A percentile compares a stretch with the other conserved stretches of the same genome.
Conservation (phyloP, 2,888 invertebrate species). For the Napeogenes inachia region DNA sequence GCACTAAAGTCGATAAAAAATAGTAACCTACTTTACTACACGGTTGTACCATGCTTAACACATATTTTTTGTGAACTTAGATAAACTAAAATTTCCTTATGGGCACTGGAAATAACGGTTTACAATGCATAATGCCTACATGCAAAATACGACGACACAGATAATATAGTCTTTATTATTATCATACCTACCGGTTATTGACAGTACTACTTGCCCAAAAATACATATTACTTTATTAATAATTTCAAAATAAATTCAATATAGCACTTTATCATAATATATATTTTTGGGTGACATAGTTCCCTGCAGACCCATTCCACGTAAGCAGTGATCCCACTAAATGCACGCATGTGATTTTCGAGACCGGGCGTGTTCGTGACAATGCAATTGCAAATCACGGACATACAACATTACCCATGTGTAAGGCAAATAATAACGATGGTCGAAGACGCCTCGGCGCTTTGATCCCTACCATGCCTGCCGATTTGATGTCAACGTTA, state of each 20-base stretch:
- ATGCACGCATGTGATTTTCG: constrained; percentile 67
- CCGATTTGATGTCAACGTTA: constrained; percentile 30
- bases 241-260: constrained; percentile 1
- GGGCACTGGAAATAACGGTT: constrained; percentile 18
- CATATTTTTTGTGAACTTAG: constrained; percentile 14
- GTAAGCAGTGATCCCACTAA: constrained; percentile 70
- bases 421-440: constrained; percentile 66
- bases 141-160: constrained; percentile 61
- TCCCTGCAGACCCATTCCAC: constrained; percentile 63
- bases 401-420: constrained; percentile 60
- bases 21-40: constrained; percentile 21
- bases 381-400: constrained; percentile 57
- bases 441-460: constrained; percentile 57
- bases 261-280: constrained; percentile 33
- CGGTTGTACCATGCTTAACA: constrained; percentile 29
- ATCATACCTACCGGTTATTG: constrained; percentile 45
- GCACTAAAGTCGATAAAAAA: constrained; percentile 23
- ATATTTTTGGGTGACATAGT: constrained; percentile 53
- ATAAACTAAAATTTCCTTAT: constrained; percentile 16
- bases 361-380: constrained; percentile 57
- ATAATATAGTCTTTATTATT: constrained; percentile 38
- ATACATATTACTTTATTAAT: constrained; percentile 40
- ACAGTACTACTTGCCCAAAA: constrained; percentile 44
- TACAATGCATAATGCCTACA: constrained; percentile 59
- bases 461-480: constrained; percentile 60